Evolutionary conservation across 2,797 vertebrate species (phyloP), one percentile per base, ranked within the genome.

Genomic region (Schizopygopsis pylzovi): DNA sequence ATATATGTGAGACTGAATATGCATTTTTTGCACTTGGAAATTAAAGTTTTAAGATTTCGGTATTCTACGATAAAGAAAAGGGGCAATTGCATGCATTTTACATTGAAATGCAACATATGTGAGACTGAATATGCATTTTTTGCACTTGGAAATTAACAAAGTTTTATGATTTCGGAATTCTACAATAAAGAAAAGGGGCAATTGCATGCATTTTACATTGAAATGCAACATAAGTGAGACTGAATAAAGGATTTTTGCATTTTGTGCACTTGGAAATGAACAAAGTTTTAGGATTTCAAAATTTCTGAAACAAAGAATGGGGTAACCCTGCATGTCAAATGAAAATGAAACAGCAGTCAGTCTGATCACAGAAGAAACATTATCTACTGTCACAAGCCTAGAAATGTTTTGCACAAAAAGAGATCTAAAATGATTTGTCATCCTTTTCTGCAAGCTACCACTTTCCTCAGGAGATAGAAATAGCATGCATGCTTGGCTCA

Each of bases 341-440:
- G 3, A 37, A 67, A 67, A 67, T 37, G 7, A 67, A 28, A 65
- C 28, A 33, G 6, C 28, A 68, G 47, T 37, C 28, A 76, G 28
- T 22, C 7, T 41, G 20, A 56, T n/a, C 6, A 59, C 33, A 41
- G n/a, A 59, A 37, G 5, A n/a, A 56, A 28, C 25, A 77, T 70
- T 20, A 9, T 43, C 52, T 78, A 43, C 76, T 41, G 37, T n/a
- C 75, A 59, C 18, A 76, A 76, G 16, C 61, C 61, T 20, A 68
- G 33, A 68, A 68, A 68, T 68, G 65, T 68, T 68, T 39, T 39
- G 65, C 39, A 22, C 68, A 71, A 71, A 45, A 71, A 45, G 39
- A 43, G 68, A 71, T 43, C 20, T 25, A 39, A 61, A 75, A 37
- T 63, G 82, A 61, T 83, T 63, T 83, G 82, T 76, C 82, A 39